A percentile compares a stretch with the other conserved stretches of the same genome.
Conservation (phyloP, 2,113 vertebrate species). For the Mormoops blainvillei region DNA sequence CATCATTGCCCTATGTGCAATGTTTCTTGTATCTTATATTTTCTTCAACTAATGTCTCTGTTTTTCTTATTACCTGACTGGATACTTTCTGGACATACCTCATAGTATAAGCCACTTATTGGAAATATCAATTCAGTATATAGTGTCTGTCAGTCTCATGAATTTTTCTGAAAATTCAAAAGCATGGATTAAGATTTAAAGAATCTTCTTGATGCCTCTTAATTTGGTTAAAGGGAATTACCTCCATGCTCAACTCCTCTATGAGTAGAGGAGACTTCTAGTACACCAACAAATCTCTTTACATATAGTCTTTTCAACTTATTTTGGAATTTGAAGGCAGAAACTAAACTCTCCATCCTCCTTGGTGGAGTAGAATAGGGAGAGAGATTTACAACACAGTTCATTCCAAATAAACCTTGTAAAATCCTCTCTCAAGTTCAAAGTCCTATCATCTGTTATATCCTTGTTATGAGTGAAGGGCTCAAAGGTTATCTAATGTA, state of each 20-base stretch:
- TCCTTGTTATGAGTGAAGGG: not conserved
- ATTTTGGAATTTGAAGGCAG: not conserved
- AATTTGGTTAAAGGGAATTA: not conserved
- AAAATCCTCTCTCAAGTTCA: not conserved
- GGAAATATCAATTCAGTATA: too few relatives aligned
- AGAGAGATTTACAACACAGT: not conserved
- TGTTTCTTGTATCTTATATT: too few relatives aligned
- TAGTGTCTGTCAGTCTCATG: too few relatives aligned
- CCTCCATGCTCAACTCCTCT: not conserved
- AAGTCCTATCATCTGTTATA: not conserved
- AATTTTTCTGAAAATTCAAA: not conserved
- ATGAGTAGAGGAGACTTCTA: not conserved
- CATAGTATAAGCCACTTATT: too few relatives aligned
- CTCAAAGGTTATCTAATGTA: not conserved
- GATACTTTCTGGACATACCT: too few relatives aligned
- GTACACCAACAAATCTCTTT: not conserved
- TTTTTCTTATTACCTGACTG: too few relatives aligned
- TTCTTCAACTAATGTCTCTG: too few relatives aligned
- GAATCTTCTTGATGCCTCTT: not conserved
- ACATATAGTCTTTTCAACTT: not conserved
- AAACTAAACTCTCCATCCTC: fast-evolving
- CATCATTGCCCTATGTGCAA: too few relatives aligned
- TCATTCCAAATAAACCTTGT: not conserved
- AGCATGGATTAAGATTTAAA: not conserved
- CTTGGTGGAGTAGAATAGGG: fast-evolving